Conservation (phyloP, 2,797 vertebrate species). For the Falco columbarius region DNA sequence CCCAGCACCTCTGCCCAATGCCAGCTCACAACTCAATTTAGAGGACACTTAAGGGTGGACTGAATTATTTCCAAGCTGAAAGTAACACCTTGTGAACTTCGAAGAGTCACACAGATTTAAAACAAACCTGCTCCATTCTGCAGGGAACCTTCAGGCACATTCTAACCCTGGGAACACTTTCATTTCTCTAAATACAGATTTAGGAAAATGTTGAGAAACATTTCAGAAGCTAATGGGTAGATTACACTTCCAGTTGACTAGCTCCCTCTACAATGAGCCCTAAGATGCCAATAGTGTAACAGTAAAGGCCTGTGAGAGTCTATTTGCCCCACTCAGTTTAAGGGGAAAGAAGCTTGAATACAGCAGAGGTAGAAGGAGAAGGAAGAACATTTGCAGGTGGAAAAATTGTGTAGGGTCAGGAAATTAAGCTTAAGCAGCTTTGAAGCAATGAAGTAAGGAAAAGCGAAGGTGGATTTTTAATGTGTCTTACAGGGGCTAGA, state of each 20-base stretch:
- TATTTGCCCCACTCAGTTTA: background rate
- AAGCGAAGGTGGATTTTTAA: background rate
- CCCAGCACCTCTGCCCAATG: background rate
- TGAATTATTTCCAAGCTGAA: background rate
- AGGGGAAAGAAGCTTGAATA: background rate
- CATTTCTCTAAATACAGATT: background rate
- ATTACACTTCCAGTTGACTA: background rate
- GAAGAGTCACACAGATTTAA: background rate
- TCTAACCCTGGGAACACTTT: background rate
- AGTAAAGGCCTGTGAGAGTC: background rate
- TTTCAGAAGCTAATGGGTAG: background rate
- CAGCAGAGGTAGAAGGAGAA: background rate
- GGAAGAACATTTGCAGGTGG: background rate
- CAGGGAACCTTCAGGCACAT: background rate
- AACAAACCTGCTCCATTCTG: background rate
- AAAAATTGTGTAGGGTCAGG: background rate
- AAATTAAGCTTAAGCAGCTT: background rate
- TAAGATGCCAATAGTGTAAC: background rate
- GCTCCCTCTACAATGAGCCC: background rate
- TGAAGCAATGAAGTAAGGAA: background rate
- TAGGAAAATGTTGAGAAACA: background rate
- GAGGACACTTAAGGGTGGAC: background rate
- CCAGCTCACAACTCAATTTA: background rate
- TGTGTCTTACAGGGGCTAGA: background rate
- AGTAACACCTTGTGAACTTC: background rate